Evolutionary conservation across 2,797 vertebrate genomes (phyloP).

Genomic region (Lacerta bilineata): DNA sequence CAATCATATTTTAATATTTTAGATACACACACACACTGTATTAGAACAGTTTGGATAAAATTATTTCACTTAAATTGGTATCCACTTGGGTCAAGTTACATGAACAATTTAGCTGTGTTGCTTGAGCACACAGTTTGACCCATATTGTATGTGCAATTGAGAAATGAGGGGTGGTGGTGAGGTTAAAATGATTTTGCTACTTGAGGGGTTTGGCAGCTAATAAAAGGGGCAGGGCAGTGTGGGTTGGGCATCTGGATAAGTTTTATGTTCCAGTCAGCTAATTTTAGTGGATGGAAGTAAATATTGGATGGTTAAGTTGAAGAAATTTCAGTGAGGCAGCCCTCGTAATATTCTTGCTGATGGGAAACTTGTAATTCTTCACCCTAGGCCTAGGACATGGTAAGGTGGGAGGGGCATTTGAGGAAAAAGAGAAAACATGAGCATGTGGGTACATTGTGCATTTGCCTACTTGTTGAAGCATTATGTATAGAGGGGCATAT

Average conservation of each 20-base stretch:
- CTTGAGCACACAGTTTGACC: slow-evolving; percentile 3
- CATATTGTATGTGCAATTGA: slow-evolving; percentile 15
- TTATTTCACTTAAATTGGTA: background rate
- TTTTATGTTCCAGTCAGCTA: slow-evolving; percentile 1
- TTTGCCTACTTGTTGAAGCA: background rate
- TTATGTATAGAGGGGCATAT: background rate
- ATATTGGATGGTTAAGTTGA: background rate
- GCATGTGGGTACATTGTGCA: background rate
- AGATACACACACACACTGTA: slow-evolving; percentile 19
- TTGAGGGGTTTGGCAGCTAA: background rate
- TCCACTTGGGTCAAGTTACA: slow-evolving; percentile 16
- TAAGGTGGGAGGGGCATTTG: background rate
- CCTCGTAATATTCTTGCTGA: background rate
- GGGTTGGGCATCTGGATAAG: background rate
- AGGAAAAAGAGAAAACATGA: background rate
- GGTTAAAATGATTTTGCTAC: background rate
- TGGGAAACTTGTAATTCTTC: background rate
- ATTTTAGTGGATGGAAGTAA: slow-evolving; percentile 1
- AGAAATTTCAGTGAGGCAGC: background rate
- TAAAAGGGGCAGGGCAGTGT: slow-evolving; percentile 14
- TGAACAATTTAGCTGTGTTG: slow-evolving; percentile 56
- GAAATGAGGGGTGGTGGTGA: slow-evolving; percentile 25
- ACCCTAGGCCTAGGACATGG: background rate
- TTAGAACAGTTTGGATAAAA: background rate
- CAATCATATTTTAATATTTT: slow-evolving; percentile 18